Evolutionary conservation across 2,113 vertebrate species (phyloP), one percentile per base, ranked within the genome.

Genomic region (Motacilla tschutschensis): DNA sequence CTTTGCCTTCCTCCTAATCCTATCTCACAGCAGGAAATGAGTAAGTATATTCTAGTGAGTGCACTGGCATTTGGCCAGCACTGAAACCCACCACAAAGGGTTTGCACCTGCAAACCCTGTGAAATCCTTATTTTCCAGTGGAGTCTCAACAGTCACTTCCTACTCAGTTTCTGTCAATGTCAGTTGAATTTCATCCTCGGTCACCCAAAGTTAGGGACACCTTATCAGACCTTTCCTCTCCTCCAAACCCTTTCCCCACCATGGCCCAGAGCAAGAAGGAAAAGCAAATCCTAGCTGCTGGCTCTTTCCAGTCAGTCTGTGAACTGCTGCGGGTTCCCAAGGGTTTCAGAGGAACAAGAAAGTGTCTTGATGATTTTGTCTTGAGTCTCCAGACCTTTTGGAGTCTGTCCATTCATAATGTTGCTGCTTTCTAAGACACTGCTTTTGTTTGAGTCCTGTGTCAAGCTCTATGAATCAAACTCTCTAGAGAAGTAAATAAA

Each of bases 401-500:
- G 80, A 88, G 36, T 36, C 60, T 44, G 22, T 84, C 83, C 86
- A 82, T 70, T 66, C 71, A 12, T 29, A 73, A 50, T 0, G 14
- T 53, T 82, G 71, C 53, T 84, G 78, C 74, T 93, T 91, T 84
- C 92, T 86, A 91, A 88, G 78, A 75, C 67, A 44, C 25, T 57
- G 66, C 50, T 92, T 80, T 83, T 57, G 53, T 58, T 14, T 51
- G 66, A 81, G 44, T 40, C 54, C 83, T 66, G 43, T 33, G 16
- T 69, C 2, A 1, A 86, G 66, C 51, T 0, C 17, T 15, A 70
- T 48, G 67, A 91, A 92, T 65, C 80, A 89, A 88, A 74, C 36
- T 82, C 78, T 82, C 81, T 11, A 64, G 75, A 77, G 63, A 59
- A 90, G 60, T 24, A 73, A 83, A 79, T n/a, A 62, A 83, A 91